Base-by-base conservation (phyloP, 2,888 invertebrate genomes). In the Pomacea canaliculata region DNA sequence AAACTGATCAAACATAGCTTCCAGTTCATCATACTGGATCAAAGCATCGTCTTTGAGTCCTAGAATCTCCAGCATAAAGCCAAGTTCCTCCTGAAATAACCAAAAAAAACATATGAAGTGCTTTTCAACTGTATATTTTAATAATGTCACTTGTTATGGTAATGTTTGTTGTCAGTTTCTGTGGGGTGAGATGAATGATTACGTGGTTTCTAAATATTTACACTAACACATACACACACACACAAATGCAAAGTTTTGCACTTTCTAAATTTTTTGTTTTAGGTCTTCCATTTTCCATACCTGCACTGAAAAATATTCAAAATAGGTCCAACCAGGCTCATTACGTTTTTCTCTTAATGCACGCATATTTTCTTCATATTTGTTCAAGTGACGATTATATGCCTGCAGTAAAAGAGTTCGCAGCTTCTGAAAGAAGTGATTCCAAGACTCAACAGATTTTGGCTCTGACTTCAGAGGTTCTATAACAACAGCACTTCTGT, bases 1-100 rank as follows among this genome's bases (percentile, higher is more conserved):
- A 92, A 97, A 98, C 92, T 98, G 98, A 3, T 97, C 97, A 91
- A 98, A 97, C 84, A 98, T 93, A 71, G 97, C 98, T 92, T 98
- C 98, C 87, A 99, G 92, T 92, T 98, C 98, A 90, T 98, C 98
- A 90, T 98, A 99, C 89, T 98, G 98, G 76, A 98, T 96, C 83
- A 98, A 92, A 19, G 98, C 96, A 92, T 98, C 98, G 83, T 97
- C 97, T 88, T 96, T 95, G 81, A 98, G 92, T 77, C 96, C 96
- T 82, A 98, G 92, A 95, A 97, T 97, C 93, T 98, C 96, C 86
- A 97, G 93, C 82, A 97, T 96, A 91, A 98, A 96, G 78, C 97
- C 98, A 84, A 98, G 93, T 92, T 98, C 97, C 92, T 98, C 98
- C 95, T 97, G 93, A 16, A 49, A 9, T 37, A 16, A 59, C n/a